Evolutionary conservation across 2,888 invertebrate species (phyloP), one percentile per base, ranked within the genome.

Genomic region (Athalia circularis): DNA sequence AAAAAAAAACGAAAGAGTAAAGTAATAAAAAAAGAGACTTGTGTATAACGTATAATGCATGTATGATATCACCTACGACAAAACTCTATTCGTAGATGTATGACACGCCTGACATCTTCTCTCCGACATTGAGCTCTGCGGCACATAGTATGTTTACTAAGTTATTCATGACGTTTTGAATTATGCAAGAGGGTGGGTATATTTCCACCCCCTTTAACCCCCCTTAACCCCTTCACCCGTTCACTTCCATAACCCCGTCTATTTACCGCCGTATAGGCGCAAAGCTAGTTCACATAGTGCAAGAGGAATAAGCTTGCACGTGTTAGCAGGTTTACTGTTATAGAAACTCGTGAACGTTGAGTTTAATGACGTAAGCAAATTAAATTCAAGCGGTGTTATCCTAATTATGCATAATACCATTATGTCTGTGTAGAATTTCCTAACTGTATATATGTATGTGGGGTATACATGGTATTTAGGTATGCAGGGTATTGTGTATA

Each of bases 81-180:
- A 68, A 68, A 68, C 43, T 52, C 11, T 29, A 43, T 54, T 43
- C 13, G 8, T 6, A 52, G 29, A 29, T 2, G 29, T 29, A 29
- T 59, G 47, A 59, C 29, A 57, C 15, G 47, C 9, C 72, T 59
- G 45, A 59, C 59, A 54, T 54, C 54, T n/a, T 59, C 45, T 47
- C 72, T 52, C 50, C 68, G 54, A 9, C 9, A n/a, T 9, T 13
- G 9, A 65, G 64, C 43, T 11, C 29, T 29, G 29, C 29, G 29
- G 29, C 29, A 15, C 72, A 59, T 11, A 47, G 59, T 45, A 47
- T 72, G 45, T 62, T 52, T 61, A 62, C 47, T 50, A 62, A 75
- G 62, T 62, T 75, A 75, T 62, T 62, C 75, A 64, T 75, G 75
- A 75, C 59, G 57, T 52, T 75, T 75, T 75, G 75, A 75, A 75